phyloP scores from a whole-genome alignment of 53 echinoderm and acorn worm genomes.

The Echinarachnius parma region DNA sequence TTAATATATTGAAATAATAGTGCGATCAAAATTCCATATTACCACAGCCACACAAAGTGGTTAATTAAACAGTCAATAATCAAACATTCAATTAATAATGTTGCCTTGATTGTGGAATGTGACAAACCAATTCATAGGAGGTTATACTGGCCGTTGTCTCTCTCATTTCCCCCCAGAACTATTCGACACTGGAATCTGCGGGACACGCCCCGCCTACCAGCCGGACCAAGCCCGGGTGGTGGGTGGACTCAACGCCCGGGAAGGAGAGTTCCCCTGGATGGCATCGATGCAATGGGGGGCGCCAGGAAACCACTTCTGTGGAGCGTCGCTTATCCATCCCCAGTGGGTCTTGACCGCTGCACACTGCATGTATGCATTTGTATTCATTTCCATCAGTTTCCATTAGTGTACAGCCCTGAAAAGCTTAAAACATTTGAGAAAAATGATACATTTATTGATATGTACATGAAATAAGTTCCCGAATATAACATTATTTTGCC shows the following conservation, averaged over 20 bases:
- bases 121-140: too few species aligned
- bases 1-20: too few species aligned
- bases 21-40: too few species aligned
- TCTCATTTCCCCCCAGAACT: constrained; percentile 7
- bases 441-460: too few species aligned
- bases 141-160: too few species aligned
- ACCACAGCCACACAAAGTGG: too few species aligned
- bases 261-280: constrained; percentile 30
- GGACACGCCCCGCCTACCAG: constrained; percentile 23
- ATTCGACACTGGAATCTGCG: background rate
- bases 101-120: too few species aligned
- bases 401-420: too few species aligned
- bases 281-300: background rate
- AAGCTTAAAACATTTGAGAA: too few species aligned
- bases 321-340: background rate
- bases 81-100: too few species aligned
- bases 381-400: background rate
- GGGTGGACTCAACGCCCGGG: constrained; percentile 13
- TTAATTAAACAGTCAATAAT: background rate
- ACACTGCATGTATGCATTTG: constrained; percentile 3
- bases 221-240: constrained; percentile 13
- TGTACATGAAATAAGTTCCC: too few species aligned
- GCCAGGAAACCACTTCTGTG: background rate
- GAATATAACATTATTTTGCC: too few species aligned
- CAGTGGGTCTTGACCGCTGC: constrained; percentile 25